These are phyloP conservation scores for Alcis repandata DNA, from an alignment of 2,888 invertebrate genomes.

Conservation along the genomic window DNA sequence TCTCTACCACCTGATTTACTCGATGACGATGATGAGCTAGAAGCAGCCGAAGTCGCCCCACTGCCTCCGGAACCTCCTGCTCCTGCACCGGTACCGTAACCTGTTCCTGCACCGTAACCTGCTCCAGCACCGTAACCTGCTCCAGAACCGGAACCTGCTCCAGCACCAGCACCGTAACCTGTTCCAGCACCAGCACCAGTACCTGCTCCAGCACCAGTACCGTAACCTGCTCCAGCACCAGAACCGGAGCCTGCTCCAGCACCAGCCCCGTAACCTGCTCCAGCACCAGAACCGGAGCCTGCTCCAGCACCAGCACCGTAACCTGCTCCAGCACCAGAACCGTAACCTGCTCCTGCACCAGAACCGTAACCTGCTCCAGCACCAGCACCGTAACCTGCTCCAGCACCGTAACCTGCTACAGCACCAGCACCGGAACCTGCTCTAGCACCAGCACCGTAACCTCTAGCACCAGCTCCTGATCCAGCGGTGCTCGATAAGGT, in stretches of 20 bases:
- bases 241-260: slow-evolving; percentile 19
- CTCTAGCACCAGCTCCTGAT: slow-evolving; percentile 15
- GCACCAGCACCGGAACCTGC: slow-evolving; percentile 5
- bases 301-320: no score
- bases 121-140: background rate
- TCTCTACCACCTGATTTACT: no score
- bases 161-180: background rate
- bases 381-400: slow-evolving; percentile 14
- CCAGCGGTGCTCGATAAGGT: slow-evolving; percentile 12
- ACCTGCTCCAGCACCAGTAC: no score
- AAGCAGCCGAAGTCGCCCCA: background rate
- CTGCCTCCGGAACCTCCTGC: background rate
- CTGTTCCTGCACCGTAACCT: no score
- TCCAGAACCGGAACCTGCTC: background rate
- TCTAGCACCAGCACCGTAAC: slow-evolving; percentile 27
- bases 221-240: slow-evolving; percentile 31
- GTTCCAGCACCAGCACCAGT: slow-evolving; percentile 17
- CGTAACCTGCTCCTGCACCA: slow-evolving; percentile 20
- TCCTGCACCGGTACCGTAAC: background rate
- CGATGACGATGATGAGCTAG: no score
- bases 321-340: no score
- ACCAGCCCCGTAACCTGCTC: no score
- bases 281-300: no score
- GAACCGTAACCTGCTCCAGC: background rate
- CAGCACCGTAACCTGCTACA: slow-evolving; percentile 13